These are phyloP conservation scores for Zingel zingel DNA, from an alignment of 2,113 vertebrate genomes.

Conservation along the genomic window DNA sequence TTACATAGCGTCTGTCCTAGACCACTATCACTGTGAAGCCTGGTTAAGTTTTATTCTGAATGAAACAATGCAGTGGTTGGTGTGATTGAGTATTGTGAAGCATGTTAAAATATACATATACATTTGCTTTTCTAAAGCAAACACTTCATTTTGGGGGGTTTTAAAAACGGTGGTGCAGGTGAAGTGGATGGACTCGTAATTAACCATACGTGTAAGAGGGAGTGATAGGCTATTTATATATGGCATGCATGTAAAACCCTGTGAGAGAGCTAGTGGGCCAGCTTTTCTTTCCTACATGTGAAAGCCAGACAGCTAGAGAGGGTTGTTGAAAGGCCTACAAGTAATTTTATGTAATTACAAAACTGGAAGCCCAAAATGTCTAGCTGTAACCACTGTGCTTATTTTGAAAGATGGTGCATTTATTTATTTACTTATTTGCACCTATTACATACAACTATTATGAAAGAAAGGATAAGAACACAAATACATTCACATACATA, in stretches of 20 bases:
- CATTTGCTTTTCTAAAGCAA: neutral
- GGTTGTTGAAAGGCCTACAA: constrained; percentile 1
- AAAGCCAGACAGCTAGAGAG: constrained; percentile 5
- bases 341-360: constrained; percentile 5
- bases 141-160: neutral
- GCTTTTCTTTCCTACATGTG: neutral
- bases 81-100: neutral
- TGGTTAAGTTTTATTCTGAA: neutral
- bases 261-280: neutral
- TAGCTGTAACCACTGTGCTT: neutral
- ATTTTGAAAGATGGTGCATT: neutral
- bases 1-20: neutral
- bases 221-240: neutral
- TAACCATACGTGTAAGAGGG: neutral
- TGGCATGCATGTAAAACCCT: neutral
- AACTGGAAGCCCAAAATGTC: neutral
- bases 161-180: neutral
- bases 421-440: neutral
- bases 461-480: neutral
- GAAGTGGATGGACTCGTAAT: neutral
- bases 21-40: neutral
- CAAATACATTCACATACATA: too few species aligned
- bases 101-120: neutral
- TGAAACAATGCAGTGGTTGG: neutral
- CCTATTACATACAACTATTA: neutral